Base-by-base conservation (phyloP, 1,140 invertebrate species). In the Phenacoccus solenopsis region DNA sequence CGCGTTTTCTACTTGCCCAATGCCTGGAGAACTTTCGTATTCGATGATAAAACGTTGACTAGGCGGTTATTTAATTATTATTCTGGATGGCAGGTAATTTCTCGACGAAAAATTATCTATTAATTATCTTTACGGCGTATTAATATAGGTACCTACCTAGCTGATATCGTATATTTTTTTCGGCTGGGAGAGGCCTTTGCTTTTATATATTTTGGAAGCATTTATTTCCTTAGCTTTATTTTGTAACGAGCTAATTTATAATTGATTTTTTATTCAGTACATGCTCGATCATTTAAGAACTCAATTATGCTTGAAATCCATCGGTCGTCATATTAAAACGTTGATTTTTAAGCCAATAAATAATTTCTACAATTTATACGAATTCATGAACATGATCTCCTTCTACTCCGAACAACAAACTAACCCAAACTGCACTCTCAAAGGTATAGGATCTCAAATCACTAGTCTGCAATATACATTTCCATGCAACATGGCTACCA, bases 321-420 rank as follows among this genome's bases (percentile, higher is more conserved):
- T 93, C 49, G 90, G 90, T 0, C 78, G 77, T 67, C 81, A 87
- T 75, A 83, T 93, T 72, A 82, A 85, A 67, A 82, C 80, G 12
- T 77, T 93, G 3, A 82, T 88, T 12, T 87, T 94, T 70, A 82
- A 84, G 20, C 90, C 90, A 0, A 89, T 88, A 81, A 80, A 83
- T 25, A 91, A 91, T 77, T 91, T 92, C 73, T 88, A 88, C 75
- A 93, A 93, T 76, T 80, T 93, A 1, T 92, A 88, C 74, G 89
- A 92, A 77, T 92, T 92, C 74, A 90, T 91, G 85, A 89, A 88
- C 32, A 85, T 91, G 81, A 76, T 89, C 56, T 88, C 86, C 1
- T 91, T 86, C 82, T 90, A 87, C 72, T 83, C 83, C 1, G 87
- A 89, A 74, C 77, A 79, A 56, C 69, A 0, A 77, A 80, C 27